phyloP scores from a whole-genome alignment of 1,140 invertebrate genomes.

The Philotrypesis tridentata region DNA sequence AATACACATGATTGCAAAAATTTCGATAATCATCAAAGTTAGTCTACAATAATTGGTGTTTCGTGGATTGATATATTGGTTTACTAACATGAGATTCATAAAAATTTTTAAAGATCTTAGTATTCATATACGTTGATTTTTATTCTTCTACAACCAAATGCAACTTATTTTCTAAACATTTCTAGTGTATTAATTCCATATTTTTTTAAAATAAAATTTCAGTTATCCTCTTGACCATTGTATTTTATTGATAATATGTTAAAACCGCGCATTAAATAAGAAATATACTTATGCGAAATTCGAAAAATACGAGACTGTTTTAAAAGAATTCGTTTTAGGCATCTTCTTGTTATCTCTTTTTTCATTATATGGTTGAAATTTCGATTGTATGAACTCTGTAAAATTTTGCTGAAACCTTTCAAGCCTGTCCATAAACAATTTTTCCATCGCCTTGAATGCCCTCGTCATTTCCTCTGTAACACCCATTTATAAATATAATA shows the following conservation, averaged over 20 bases:
- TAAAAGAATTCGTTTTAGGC: conserved; percentile 19
- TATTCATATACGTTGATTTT: no score
- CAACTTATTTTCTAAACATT: background rate
- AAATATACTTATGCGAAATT: background rate
- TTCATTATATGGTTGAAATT: background rate
- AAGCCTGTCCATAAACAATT: conserved; percentile 48
- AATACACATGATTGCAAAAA: background rate
- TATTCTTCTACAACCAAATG: background rate
- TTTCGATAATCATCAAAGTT: background rate
- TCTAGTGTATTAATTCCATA: background rate
- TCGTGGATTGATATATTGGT: no score
- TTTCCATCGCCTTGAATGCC: conserved; percentile 55
- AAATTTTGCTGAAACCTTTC: conserved; percentile 43
- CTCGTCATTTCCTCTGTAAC: conserved; percentile 58
- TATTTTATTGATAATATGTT: no score
- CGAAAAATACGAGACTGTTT: background rate
- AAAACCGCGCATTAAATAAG: no score
- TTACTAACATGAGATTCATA: no score
- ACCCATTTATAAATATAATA: background rate
- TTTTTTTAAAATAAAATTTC: conserved; percentile 10
- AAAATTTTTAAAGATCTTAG: no score
- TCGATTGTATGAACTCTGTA: conserved; percentile 24
- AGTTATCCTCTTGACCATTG: background rate
- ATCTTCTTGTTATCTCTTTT: background rate
- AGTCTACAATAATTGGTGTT: background rate